A percentile compares a stretch with the other conserved stretches of the same genome.
Conservation (phyloP, 2,797 vertebrate species). For the Etheostoma nigrum region DNA sequence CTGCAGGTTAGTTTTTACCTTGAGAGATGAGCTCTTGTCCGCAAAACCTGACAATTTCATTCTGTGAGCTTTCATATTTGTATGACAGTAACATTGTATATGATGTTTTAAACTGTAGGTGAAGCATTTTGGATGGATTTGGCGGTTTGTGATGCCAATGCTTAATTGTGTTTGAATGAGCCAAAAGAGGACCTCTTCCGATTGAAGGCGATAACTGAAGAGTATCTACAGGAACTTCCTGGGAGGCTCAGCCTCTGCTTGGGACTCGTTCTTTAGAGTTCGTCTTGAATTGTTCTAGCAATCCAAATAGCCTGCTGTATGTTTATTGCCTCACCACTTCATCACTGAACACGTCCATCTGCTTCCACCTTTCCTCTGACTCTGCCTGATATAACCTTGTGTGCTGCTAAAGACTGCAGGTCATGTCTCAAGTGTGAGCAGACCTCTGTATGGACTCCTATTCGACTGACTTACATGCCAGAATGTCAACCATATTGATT, state of each 20-base stretch:
- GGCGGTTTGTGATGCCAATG: neutral
- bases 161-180: neutral
- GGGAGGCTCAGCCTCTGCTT: neutral
- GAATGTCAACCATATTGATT: neutral
- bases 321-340: no score
- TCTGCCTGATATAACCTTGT: no score
- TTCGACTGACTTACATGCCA: neutral
- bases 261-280: neutral
- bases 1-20: neutral
- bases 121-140: neutral
- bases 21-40: neutral
- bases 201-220: neutral
- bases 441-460: no score
- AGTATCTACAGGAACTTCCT: neutral
- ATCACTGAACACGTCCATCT: no score
- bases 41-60: no score
- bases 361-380: neutral
- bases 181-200: neutral
- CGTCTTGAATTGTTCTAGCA: no score
- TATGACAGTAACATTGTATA: neutral
- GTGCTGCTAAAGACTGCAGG: no score
- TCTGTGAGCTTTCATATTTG: neutral
- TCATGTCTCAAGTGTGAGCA: no score
- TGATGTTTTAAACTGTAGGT: neutral
- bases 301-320: no score